phyloP scores from a whole-genome alignment of 2,113 vertebrate genomes.

The Solea solea region DNA sequence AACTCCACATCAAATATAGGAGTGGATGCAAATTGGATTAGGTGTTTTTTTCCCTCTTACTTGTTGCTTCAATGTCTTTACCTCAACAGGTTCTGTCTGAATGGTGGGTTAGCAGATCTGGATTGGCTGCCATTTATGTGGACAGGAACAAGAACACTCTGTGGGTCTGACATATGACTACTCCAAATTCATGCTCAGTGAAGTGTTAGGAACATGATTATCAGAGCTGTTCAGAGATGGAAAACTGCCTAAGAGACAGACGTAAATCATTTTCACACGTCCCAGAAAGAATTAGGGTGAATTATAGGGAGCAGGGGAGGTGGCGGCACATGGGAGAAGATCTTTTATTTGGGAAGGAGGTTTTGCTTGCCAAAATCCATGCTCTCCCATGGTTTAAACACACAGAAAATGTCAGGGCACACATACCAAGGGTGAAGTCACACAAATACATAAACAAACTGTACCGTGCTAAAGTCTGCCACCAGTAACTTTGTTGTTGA shows the following conservation, averaged over 20 bases:
- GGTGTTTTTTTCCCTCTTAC: slow-evolving; percentile 3
- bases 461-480: too few relatives aligned
- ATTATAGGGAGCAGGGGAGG: slow-evolving; percentile 45
- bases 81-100: slow-evolving; percentile 25
- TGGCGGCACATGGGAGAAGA: slow-evolving; percentile 14
- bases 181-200: slow-evolving; percentile 35
- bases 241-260: slow-evolving; percentile 33
- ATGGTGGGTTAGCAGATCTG: slow-evolving; percentile 8
- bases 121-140: too few relatives aligned
- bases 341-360: slow-evolving; percentile 34
- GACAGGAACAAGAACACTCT: too few relatives aligned
- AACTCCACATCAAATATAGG: slow-evolving; percentile 11
- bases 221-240: slow-evolving; percentile 34
- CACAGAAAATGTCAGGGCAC: slow-evolving; percentile 2
- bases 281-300: slow-evolving; percentile 58
- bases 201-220: slow-evolving; percentile 26
- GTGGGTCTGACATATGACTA: too few relatives aligned
- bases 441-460: neutral
- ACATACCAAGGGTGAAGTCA: slow-evolving; percentile 4
- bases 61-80: slow-evolving; percentile 15
- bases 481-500: too few relatives aligned
- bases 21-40: slow-evolving; percentile 26
- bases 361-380: slow-evolving; percentile 24
- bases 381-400: slow-evolving; percentile 34
- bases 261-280: slow-evolving; percentile 73